Evolutionary conservation across 2,113 vertebrate genomes (phyloP).

Genomic region (Otolemur garnettii): DNA sequence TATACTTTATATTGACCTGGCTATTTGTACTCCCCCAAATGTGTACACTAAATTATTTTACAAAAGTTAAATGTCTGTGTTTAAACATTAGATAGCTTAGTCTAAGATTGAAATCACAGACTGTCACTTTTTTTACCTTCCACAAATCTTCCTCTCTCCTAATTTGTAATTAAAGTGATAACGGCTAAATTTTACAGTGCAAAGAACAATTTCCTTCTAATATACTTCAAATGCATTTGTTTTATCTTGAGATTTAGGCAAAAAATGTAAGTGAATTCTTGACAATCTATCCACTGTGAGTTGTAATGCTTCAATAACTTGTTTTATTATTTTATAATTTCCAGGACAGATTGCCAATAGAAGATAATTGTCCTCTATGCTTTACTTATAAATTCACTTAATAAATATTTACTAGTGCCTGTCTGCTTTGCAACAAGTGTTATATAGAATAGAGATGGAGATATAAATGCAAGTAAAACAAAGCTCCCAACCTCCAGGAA

Average conservation of each 20-base stretch:
- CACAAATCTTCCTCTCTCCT: not conserved
- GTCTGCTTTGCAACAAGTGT: not conserved
- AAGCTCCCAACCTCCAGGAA: not conserved
- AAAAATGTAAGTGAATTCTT: not conserved
- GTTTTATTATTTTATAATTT: not conserved
- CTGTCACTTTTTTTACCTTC: conserved; percentile 47
- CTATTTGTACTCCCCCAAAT: conserved; percentile 1
- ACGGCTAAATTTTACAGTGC: not conserved
- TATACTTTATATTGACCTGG: conserved; percentile 30
- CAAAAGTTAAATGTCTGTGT: conserved; percentile 53
- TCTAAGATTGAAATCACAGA: conserved; percentile 43
- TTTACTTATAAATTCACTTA: not conserved
- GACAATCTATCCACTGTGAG: not conserved
- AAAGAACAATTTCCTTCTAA: not conserved
- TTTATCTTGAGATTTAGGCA: not conserved
- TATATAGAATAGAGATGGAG: not conserved
- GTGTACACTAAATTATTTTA: not conserved
- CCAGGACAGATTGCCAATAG: not conserved
- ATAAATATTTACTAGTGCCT: not conserved
- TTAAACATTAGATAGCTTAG: conserved; percentile 15
- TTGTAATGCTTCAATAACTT: not conserved
- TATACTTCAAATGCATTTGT: not conserved
- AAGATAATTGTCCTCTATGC: not conserved
- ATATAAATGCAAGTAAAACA: not conserved
- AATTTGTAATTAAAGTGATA: conserved; percentile 51